Evolutionary conservation across 2,888 invertebrate species (phyloP).

Genomic region (Eupithecia tripunctaria): DNA sequence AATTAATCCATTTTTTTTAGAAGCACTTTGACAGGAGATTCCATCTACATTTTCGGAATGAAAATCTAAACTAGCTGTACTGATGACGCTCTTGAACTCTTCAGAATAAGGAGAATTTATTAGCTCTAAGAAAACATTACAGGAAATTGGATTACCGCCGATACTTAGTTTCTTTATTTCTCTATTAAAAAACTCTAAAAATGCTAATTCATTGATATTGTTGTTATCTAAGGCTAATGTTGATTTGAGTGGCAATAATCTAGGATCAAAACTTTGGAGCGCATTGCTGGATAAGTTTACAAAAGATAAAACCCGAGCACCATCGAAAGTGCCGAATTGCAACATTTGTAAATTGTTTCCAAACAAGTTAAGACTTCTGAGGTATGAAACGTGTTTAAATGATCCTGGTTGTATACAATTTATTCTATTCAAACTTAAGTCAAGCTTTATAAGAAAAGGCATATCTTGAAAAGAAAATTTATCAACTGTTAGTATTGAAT

Average conservation of each 20-base stretch:
- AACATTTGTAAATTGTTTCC: conserved; percentile 40
- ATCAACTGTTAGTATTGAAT: conserved; percentile 40
- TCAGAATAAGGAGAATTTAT: conserved; percentile 33
- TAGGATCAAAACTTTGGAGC: conserved; percentile 40
- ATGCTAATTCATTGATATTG: conserved; percentile 36
- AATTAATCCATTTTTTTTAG: conserved; percentile 9
- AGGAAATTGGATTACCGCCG: conserved; percentile 45
- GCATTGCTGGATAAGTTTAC: conserved; percentile 44
- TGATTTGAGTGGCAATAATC: conserved; percentile 36
- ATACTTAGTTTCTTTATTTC: conserved; percentile 36
- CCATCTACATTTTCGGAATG: conserved; percentile 44
- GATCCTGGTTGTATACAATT: conserved; percentile 46
- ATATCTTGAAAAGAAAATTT: conserved; percentile 44
- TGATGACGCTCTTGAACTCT: conserved; percentile 29
- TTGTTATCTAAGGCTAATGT: conserved; percentile 44
- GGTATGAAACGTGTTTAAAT: conserved; percentile 37
- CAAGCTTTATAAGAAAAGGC: conserved; percentile 36
- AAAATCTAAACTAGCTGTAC: conserved; percentile 29
- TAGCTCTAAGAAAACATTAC: conserved; percentile 40
- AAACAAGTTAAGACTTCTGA: conserved; percentile 37
- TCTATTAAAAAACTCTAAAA: conserved; percentile 35
- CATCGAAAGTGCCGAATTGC: conserved; percentile 46
- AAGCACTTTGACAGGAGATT: conserved; percentile 36
- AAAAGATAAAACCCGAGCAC: conserved; percentile 32
- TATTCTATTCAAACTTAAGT: conserved; percentile 46